Evolutionary conservation across 2,113 vertebrate species (phyloP), one percentile per base, ranked within the genome.

Genomic region (Leptocoma aspasia): DNA sequence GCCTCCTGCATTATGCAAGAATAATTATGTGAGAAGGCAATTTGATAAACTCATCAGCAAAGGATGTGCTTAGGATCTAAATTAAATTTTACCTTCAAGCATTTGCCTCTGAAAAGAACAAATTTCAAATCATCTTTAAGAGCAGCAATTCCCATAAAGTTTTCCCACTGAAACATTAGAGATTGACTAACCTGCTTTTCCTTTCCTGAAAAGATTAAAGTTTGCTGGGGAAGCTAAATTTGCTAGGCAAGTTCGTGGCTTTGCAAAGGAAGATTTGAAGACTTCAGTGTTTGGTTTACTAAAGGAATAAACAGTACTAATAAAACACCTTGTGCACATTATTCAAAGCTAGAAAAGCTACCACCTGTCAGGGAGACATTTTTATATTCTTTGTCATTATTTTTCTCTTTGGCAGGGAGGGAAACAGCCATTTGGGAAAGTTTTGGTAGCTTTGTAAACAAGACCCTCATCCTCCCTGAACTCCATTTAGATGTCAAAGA

Each of bases 1-100:
- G 23, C 16, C 50, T 78, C 44, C 47, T 75, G 47, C 39, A 47
- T 86, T 70, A 86, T 54, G 30, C 26, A 61, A 82, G 59, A 82
- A 82, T 66, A 94, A 94, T 90, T 86, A 86, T 13, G 56, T 50
- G 37, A 60, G 65, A 70, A 92, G 41, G 10, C 54, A 83, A 93
- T 78, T 95, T 70, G 57, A 65, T 64, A 78, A 89, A 86, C 52
- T 81, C 68, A 89, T 83, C 68, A 91, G 61, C 19, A 66, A 47
- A 92, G 33, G 35, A 90, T 63, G 47, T 73, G 72, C 42, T 88
- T 76, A 21, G 70, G 44, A 57, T 86, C 47, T 78, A 88, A 92
- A 92, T 89, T 45, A 78, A 69, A 73, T 89, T 91, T 92, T 91
- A 81, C 33, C 69, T 92, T 77, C 39, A 86, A 92, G 47, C 47